phyloP scores from a whole-genome alignment of 2,113 vertebrate species.

The Malurus alboscapulatus region DNA sequence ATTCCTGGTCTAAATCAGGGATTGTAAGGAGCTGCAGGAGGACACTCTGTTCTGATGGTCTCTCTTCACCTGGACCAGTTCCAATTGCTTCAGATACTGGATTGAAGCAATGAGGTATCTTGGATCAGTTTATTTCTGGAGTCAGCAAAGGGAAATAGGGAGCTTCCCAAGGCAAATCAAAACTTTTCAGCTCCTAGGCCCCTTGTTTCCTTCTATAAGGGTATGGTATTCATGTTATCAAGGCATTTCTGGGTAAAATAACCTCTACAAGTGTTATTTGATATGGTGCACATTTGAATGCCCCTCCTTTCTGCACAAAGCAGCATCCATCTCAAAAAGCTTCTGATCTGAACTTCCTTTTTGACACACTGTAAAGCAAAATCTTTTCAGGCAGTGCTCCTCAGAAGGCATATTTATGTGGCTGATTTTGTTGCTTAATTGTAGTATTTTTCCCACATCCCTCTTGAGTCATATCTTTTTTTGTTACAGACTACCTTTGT shows the following conservation, averaged over 20 bases:
- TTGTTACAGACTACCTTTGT: not conserved
- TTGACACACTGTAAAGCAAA: not conserved
- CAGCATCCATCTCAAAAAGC: not conserved
- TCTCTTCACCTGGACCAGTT: not conserved
- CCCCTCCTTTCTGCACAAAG: not conserved
- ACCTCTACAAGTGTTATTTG: not conserved
- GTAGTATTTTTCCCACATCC: not conserved
- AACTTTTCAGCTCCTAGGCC: not conserved
- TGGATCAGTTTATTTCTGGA: not conserved
- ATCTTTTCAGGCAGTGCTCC: not conserved
- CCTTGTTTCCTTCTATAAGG: not conserved
- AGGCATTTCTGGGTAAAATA: not conserved
- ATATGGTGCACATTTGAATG: not conserved
- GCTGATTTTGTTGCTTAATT: slow-evolving; percentile 7
- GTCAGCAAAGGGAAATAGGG: not conserved
- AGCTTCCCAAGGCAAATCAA: not conserved
- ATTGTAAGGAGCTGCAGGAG: not conserved
- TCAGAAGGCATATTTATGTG: not conserved
- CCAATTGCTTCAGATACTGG: not conserved
- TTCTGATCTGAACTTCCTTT: not conserved
- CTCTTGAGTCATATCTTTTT: not conserved
- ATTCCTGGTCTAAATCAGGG: not conserved
- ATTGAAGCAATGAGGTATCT: not conserved
- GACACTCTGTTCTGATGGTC: not conserved
- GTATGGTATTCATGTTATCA: not conserved